phyloP scores from a whole-genome alignment of 30 jellyfish, hydroid and myxozoan genomes.

The Pelagia noctiluca region DNA sequence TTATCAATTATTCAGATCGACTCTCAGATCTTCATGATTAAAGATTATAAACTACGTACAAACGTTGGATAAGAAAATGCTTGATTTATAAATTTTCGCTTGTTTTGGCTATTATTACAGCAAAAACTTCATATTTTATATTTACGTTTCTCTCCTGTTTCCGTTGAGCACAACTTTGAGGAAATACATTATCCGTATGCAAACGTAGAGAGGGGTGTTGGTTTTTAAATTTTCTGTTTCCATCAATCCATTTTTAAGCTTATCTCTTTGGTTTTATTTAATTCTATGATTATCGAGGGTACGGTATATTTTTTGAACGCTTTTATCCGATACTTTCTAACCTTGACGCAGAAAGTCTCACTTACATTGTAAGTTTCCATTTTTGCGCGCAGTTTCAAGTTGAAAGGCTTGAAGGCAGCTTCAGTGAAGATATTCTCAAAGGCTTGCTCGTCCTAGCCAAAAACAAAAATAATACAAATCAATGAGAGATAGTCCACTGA shows the following conservation, averaged over 20 bases:
- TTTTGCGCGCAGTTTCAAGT: conserved; percentile 93
- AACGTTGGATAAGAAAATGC: too few relatives aligned
- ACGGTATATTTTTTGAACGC: background rate
- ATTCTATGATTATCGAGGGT: background rate
- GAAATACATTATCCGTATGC: background rate
- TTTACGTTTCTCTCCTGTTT: too few relatives aligned
- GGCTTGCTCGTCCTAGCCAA: conserved; percentile 80
- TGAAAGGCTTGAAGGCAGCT: conserved; percentile 82
- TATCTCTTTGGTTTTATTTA: background rate
- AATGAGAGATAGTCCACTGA: too few relatives aligned
- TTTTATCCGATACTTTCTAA: too few relatives aligned
- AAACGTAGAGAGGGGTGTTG: background rate
- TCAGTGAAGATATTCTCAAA: conserved; percentile 74
- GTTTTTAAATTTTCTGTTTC: background rate
- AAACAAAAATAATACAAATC: background rate
- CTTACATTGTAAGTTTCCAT: conserved; percentile 97
- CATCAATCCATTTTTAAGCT: background rate
- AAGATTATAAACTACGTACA: too few relatives aligned
- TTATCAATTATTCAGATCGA: too few relatives aligned
- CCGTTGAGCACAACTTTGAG: too few relatives aligned
- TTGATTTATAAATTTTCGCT: too few relatives aligned
- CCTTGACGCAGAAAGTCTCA: too few relatives aligned
- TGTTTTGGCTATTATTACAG: too few relatives aligned
- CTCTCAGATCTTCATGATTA: too few relatives aligned
- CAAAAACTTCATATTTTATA: too few relatives aligned